phyloP scores from a whole-genome alignment of 2,888 invertebrate species.

The Cryptophagus acutangulus region DNA sequence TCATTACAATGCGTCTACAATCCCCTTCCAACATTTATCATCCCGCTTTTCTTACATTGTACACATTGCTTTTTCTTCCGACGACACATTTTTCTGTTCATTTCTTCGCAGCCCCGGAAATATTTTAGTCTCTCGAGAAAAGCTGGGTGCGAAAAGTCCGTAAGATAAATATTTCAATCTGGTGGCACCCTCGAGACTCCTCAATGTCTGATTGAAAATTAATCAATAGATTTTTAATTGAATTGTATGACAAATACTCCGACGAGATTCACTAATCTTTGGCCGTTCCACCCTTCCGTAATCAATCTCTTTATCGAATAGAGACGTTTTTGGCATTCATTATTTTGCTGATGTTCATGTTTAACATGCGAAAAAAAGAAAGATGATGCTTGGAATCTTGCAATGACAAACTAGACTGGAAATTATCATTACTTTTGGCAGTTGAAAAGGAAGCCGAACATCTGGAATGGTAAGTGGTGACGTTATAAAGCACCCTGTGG shows the following conservation, averaged over 20 bases:
- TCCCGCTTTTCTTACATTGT: slow-evolving; percentile 38
- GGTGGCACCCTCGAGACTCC: slow-evolving; percentile 17
- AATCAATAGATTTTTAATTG: slow-evolving; percentile 25
- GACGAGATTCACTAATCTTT: too few species aligned
- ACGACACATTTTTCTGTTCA: slow-evolving; percentile 40
- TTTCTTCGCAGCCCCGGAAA: slow-evolving; percentile 34
- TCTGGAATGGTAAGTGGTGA: slow-evolving; percentile 34
- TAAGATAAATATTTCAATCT: slow-evolving; percentile 26
- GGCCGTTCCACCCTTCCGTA: too few species aligned
- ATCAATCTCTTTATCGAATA: too few species aligned
- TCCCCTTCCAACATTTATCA: slow-evolving; percentile 38
- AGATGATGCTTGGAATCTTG: too few species aligned
- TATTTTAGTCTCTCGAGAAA: slow-evolving; percentile 35
- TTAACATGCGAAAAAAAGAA: too few species aligned
- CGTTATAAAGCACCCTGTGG: slow-evolving; percentile 33
- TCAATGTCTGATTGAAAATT: slow-evolving; percentile 22
- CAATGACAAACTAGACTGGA: slow-evolving; percentile 20
- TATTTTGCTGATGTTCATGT: too few species aligned
- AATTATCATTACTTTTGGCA: slow-evolving; percentile 30
- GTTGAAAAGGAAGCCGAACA: slow-evolving; percentile 31
- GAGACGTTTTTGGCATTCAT: too few species aligned
- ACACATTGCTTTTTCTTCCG: slow-evolving; percentile 39
- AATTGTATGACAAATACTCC: slow-evolving; percentile 26
- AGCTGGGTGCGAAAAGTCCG: slow-evolving; percentile 26
- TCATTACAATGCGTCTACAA: slow-evolving; percentile 38